phyloP scores from a whole-genome alignment of 1,140 invertebrate species.

The Drosophila ogumai region DNA sequence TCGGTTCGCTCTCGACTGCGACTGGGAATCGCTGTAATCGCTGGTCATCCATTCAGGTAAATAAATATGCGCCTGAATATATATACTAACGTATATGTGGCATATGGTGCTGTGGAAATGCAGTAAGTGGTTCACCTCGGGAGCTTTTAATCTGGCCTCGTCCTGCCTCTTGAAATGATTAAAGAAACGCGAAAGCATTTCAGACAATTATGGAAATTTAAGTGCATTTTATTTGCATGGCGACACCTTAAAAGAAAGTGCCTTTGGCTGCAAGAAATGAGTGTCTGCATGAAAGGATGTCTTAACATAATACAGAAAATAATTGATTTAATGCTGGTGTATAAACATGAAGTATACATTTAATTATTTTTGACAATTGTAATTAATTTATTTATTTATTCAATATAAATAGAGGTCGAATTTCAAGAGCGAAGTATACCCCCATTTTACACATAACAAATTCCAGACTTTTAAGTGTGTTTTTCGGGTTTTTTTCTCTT shows the following conservation, averaged over 20 bases:
- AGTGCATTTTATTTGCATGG: conserved; percentile 26
- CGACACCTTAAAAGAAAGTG: conserved; percentile 10
- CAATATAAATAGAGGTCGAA: neutral
- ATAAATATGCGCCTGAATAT: conserved; percentile 41
- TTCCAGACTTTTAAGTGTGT: neutral
- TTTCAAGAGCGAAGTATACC: no score
- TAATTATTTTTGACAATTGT: neutral
- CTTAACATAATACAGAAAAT: neutral
- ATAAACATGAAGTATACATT: neutral
- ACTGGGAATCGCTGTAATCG: conserved; percentile 44
- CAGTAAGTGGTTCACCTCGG: conserved; percentile 20
- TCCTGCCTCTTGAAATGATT: conserved; percentile 1
- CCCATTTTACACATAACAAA: no score
- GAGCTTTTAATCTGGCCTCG: conserved; percentile 5
- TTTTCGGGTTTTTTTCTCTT: neutral
- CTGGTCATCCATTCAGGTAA: conserved; percentile 54
- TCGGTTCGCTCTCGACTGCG: conserved; percentile 23
- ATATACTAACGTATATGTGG: neutral
- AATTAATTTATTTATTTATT: neutral
- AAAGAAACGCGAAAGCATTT: conserved; percentile 14
- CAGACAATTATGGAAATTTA: conserved; percentile 15
- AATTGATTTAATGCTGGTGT: neutral
- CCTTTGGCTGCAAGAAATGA: neutral
- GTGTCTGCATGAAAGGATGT: neutral
- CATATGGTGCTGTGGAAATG: conserved; percentile 4